Percentiles rank a stretch among this genome's conserved stretches.
These are phyloP conservation scores for Syrista parreyssii DNA, from an alignment of 2,888 invertebrate genomes.

Conservation along the genomic window DNA sequence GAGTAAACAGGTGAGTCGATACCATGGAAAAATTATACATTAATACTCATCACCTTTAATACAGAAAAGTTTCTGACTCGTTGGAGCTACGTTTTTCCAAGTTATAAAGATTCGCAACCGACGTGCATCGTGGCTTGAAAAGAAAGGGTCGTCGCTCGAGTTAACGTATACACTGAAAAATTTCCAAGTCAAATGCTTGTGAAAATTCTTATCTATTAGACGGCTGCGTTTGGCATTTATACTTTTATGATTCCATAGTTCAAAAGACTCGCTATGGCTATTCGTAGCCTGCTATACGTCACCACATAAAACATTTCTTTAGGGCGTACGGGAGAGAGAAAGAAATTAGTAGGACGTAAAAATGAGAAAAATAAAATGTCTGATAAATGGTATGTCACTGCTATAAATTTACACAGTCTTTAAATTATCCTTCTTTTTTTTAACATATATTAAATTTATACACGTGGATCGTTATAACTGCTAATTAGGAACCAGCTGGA, in stretches of 20 bases:
- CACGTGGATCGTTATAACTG: too few species aligned
- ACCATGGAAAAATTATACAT: background rate
- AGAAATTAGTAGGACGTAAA: conserved; percentile 14
- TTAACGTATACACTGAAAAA: background rate
- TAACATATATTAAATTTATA: background rate
- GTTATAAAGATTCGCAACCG: background rate
- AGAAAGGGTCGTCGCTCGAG: background rate
- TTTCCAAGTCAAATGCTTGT: conserved; percentile 12
- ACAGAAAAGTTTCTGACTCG: background rate
- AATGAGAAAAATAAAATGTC: conserved; percentile 6
- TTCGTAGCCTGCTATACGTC: background rate
- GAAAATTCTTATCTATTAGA: background rate
- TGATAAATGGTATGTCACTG: conserved; percentile 7
- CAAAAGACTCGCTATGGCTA: background rate
- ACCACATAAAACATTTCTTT: background rate
- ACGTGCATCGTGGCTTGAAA: background rate
- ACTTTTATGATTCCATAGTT: background rate
- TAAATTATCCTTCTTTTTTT: background rate
- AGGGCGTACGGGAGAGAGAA: background rate
- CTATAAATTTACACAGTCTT: background rate
- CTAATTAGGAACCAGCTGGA: background rate
- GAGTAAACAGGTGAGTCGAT: background rate
- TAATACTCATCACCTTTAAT: background rate
- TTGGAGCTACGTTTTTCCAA: background rate
- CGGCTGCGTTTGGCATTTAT: background rate